phyloP scores from a whole-genome alignment of 2,888 invertebrate species.

The Agelastica alni region DNA sequence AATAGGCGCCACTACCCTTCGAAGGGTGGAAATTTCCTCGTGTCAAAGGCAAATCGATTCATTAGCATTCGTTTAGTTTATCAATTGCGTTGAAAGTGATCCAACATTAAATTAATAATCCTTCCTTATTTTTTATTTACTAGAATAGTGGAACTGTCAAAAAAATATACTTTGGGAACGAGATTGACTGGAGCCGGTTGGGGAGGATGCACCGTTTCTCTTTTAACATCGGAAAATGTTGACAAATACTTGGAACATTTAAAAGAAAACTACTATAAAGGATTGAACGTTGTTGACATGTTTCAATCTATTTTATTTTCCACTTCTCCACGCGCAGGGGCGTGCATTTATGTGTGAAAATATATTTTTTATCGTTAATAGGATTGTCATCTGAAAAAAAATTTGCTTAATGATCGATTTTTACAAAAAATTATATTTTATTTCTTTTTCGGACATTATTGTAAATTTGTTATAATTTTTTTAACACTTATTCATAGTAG shows the following conservation, averaged over 20 bases:
- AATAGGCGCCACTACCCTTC: too few relatives aligned
- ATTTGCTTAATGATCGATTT: too few relatives aligned
- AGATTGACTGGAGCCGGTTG: slow-evolving; percentile 95
- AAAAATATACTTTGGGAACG: slow-evolving; percentile 69
- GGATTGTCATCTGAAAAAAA: background rate
- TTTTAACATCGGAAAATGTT: slow-evolving; percentile 70
- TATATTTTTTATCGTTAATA: slow-evolving; percentile 5
- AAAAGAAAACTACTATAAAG: slow-evolving; percentile 71
- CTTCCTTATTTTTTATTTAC: slow-evolving; percentile 13
- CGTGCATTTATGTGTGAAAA: slow-evolving; percentile 51
- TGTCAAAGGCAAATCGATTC: too few relatives aligned
- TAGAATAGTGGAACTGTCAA: slow-evolving; percentile 73
- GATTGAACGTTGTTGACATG: slow-evolving; percentile 58
- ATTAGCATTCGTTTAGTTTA: too few relatives aligned
- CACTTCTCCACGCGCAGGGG: slow-evolving; percentile 72
- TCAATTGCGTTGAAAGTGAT: too few relatives aligned
- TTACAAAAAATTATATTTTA: too few relatives aligned
- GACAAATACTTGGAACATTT: slow-evolving; percentile 70
- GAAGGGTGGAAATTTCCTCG: background rate
- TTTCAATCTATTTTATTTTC: slow-evolving; percentile 60
- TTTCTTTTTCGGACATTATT: too few relatives aligned
- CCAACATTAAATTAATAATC: too few relatives aligned
- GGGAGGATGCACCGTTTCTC: slow-evolving; percentile 95
- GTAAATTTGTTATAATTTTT: too few relatives aligned
- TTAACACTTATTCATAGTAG: too few relatives aligned